A percentile compares a stretch with the other conserved stretches of the same genome.
Conservation (phyloP, 2,888 invertebrate genomes). For the Chamaedrilus cognettii region DNA sequence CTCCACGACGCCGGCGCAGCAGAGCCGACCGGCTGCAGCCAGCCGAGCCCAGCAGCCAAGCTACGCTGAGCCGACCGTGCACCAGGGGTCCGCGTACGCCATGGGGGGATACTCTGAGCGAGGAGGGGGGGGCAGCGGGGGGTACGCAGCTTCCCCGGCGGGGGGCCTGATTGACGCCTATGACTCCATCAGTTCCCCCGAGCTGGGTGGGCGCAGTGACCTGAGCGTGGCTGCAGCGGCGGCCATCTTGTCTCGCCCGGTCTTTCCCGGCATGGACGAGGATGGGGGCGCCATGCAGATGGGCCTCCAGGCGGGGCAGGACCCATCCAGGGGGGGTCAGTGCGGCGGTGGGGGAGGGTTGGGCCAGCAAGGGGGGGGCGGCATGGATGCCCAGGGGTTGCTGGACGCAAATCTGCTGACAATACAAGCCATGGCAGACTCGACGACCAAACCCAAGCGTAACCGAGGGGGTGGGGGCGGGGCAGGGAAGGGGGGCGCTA, state of each 20-base stretch:
- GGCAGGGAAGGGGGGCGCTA: neutral
- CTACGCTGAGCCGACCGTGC: neutral
- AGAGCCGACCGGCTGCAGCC: neutral
- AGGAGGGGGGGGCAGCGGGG: neutral
- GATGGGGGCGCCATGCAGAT: neutral
- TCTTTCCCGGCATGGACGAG: neutral
- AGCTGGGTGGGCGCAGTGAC: neutral
- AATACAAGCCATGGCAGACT: constrained; percentile 53
- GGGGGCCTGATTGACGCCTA: too few relatives aligned
- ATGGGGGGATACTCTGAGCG: neutral
- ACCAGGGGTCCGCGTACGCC: neutral
- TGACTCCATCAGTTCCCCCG: neutral
- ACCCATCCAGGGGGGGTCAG: neutral
- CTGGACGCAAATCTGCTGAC: constrained; percentile 37
- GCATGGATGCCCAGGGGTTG: too few relatives aligned
- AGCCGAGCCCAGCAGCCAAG: neutral
- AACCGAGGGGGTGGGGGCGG: constrained; percentile 29
- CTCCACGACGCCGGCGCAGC: neutral
- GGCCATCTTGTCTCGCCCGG: neutral
- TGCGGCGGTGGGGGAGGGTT: neutral
- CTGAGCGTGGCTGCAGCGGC: neutral
- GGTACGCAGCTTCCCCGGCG: neutral
- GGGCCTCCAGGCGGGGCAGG: neutral
- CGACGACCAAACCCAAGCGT: constrained; percentile 53
- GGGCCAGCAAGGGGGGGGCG: neutral